Base-by-base conservation (phyloP, 1,140 invertebrate genomes). In the Leptinotarsa undecemlineata region DNA sequence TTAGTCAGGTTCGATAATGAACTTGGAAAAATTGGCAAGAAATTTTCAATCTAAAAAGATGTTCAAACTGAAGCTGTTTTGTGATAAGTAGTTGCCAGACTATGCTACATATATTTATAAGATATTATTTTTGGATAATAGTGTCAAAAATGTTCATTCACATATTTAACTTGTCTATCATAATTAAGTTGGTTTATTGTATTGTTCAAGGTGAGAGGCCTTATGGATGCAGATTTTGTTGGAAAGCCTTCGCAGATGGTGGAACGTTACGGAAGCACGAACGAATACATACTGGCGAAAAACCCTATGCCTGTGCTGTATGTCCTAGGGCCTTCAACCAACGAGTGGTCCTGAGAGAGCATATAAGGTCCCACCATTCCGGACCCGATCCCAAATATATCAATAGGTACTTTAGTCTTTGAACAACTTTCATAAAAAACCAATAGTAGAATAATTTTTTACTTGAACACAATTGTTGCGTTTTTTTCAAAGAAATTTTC, bases 181-280 rank as follows among this genome's bases (percentile, higher is more conserved):
- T 42, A 11, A 42, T 42, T 42, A 42, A 42, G 11, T 42, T 11
- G 8, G 33, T 3, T 3, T 19, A 57, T 57, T 15, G n/a, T 57
- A 57, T 57, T 57, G 51, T 57, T 4, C 51, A 57, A 79, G 79
- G 79, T 63, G 90, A 91, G 80, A 88, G 93, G 60, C 93, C 96
- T 0, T 98, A 98, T 83, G 84, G 84, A 5, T 99, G 98, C 84
- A 91, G 92, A n/a, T 98, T 96, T 85, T 99, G 98, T 85, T 98
- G 97, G 89, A 99, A 99, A 85, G 95, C 97, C 23, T 99, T 99
- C 84, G 98, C 98, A 0, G 98, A 98, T 79, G 97, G 97, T 48
- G 98, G 97, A 6, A 99, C 99, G 68, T 86, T 99, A 60, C 91
- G 97, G 14, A 95, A 99, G 81, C 98, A 99, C 85, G 98, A 99